Evolutionary conservation across 2,113 vertebrate genomes (phyloP).

Genomic region (Collichthys lucidus): DNA sequence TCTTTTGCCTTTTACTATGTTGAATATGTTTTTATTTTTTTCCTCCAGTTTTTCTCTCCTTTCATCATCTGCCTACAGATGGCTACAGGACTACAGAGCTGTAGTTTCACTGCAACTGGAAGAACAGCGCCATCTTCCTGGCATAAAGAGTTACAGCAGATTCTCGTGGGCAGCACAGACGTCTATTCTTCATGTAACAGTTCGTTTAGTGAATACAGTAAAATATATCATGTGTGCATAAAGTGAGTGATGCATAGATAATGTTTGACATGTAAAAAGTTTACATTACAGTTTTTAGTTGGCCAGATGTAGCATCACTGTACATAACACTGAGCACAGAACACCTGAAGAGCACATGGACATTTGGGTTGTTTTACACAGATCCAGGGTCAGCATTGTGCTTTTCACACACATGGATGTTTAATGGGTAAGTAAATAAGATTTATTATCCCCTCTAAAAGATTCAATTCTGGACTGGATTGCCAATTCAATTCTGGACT

Average conservation of each 20-base stretch:
- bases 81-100: neutral
- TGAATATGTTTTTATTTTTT: neutral
- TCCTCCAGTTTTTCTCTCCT: neutral
- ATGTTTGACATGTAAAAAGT: too few species aligned
- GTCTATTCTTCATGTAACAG: neutral
- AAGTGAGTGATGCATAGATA: too few species aligned
- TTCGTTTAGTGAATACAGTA: too few species aligned
- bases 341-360: neutral
- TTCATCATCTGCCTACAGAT: neutral
- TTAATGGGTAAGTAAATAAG: neutral
- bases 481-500: neutral
- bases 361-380: neutral
- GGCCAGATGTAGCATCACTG: neutral
- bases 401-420: neutral
- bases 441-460: neutral
- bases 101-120: neutral
- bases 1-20: neutral
- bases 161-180: neutral
- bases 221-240: too few species aligned
- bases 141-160: neutral
- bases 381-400: neutral
- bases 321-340: too few species aligned
- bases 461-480: neutral
- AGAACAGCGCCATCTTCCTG: constrained; percentile 27
- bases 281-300: too few species aligned